Evolutionary conservation across 2,797 vertebrate species (phyloP).

Genomic region (Enteromius argenteus): DNA sequence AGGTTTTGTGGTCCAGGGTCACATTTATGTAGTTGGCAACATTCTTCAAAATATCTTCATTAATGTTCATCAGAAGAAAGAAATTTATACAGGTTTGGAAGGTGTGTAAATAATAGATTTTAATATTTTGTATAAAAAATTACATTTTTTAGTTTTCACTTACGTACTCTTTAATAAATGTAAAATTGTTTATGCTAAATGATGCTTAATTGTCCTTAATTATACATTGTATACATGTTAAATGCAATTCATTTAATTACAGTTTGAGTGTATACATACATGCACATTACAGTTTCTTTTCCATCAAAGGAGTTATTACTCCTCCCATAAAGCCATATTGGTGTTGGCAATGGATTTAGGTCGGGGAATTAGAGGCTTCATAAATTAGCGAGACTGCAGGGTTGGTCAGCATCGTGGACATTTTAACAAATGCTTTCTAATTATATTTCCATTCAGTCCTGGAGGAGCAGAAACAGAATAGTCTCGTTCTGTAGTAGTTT

Average conservation of each 20-base stretch:
- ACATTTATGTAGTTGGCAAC: neutral
- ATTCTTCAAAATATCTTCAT: neutral
- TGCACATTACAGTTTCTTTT: conserved; percentile 8
- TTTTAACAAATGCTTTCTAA: conserved; percentile 31
- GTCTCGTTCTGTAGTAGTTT: neutral
- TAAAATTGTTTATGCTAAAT: too few relatives aligned
- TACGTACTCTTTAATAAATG: neutral
- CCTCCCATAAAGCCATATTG: neutral
- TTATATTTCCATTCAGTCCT: conserved; percentile 37
- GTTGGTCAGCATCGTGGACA: conserved; percentile 27
- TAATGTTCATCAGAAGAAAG: neutral
- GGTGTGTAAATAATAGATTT: neutral
- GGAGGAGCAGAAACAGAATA: neutral
- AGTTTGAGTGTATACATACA: neutral
- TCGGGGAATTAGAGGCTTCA: conserved; percentile 16
- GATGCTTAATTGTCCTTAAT: neutral
- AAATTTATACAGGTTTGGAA: neutral
- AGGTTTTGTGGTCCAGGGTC: too few relatives aligned
- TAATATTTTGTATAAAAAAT: neutral
- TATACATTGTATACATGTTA: neutral
- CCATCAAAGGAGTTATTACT: conserved; percentile 7
- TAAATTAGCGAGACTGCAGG: conserved; percentile 19
- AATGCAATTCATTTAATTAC: neutral
- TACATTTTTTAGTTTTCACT: neutral
- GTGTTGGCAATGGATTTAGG: conserved; percentile 15